Conservation (phyloP, 2,797 vertebrate species). For the Eleutherodactylus coqui region DNA sequence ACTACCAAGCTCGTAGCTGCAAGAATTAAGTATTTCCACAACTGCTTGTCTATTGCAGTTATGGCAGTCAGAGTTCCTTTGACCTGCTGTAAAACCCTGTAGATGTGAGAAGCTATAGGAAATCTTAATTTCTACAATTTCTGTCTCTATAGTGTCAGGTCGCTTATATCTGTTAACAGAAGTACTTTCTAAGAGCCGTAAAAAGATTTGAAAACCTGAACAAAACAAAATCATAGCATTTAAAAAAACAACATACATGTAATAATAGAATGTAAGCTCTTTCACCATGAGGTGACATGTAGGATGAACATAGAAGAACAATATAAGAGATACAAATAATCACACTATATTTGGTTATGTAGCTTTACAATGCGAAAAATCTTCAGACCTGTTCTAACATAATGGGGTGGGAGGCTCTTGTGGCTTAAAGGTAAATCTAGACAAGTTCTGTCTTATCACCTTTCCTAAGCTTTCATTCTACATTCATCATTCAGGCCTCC, state of each 20-base stretch:
- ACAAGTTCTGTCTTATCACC: too few species aligned
- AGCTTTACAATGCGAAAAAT: too few species aligned
- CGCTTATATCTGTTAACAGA: too few species aligned
- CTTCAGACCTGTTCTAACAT: not conserved
- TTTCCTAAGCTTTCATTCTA: too few species aligned
- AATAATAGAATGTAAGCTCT: not conserved
- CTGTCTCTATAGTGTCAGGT: too few species aligned
- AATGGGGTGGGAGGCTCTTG: not conserved
- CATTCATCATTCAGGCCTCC: too few species aligned
- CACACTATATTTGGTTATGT: too few species aligned
- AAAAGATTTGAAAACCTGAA: not conserved
- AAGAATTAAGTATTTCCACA: not conserved
- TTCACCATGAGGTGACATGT: not conserved
- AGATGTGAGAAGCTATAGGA: not conserved
- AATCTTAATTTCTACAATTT: not conserved
- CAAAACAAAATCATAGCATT: not conserved
- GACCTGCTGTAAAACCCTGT: not conserved
- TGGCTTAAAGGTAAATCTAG: not conserved
- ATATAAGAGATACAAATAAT: too few species aligned
- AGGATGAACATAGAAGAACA: not conserved
- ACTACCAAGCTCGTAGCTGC: not conserved
- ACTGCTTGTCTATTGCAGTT: not conserved
- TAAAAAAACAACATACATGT: not conserved
- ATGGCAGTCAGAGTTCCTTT: not conserved
- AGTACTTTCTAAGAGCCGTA: too few species aligned